Evolutionary conservation across 2,113 vertebrate species (phyloP), one percentile per base, ranked within the genome.

Genomic region (Gracilinanus agilis): DNA sequence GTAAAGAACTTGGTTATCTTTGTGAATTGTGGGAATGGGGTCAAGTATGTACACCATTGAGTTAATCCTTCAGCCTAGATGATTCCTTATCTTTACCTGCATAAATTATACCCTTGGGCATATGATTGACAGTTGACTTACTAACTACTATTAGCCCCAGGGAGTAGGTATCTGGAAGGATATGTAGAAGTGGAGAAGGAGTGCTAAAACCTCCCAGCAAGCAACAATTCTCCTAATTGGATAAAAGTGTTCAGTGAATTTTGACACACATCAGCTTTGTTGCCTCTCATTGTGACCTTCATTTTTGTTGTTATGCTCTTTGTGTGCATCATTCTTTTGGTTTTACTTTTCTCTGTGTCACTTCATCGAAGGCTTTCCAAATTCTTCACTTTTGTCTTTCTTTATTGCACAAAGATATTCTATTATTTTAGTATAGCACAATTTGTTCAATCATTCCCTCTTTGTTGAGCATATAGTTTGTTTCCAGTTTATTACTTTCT

Each of bases 1-100:
- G 94, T 54, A 89, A 49, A 67, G 89, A 96, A 40, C n/a, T 8
- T 34, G n/a, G 19, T 40, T 83, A 19, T 83, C n/a, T 83, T 83
- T 21, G n/a, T 83, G 16, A 83, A 83, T 40, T 40, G 19, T 34
- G 40, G 16, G 67, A 83, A 19, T 23, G n/a, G 16, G 2, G n/a
- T 83, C n/a, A 83, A 83, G 23, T 83, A 40, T 83, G n/a, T 40
- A 83, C 8, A 6, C 21, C 16, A 25, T 83, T 83, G 67, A 83
- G 8, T 75, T n/a, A 75, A 75, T 83, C 34, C 40, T 83, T 83
- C 40, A 83, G 67, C 4, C 21, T 83, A 83, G 34, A 40, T 40
- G 27, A 21, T 21, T 40, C 9, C 34, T 83, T 19, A 75, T 75
- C 67, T 83, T 83, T 83, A 9, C 19, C 7, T 83, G 34, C n/a